These are phyloP conservation scores for Nephrocerus scutellatus DNA, from an alignment of 2,888 invertebrate genomes.

Conservation along the genomic window DNA sequence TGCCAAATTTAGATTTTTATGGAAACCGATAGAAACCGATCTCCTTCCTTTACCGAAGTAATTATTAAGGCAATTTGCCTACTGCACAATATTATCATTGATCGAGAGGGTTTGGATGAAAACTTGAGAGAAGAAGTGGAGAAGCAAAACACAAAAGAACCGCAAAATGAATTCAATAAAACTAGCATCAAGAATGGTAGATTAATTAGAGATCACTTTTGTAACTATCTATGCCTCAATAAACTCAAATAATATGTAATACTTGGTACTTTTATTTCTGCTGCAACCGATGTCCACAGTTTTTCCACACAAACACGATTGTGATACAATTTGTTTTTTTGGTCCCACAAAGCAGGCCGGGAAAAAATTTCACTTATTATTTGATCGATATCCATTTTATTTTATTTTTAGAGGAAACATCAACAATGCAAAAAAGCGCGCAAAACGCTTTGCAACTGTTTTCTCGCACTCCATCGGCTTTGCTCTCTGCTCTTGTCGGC, in stretches of 20 bases:
- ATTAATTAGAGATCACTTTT: constrained; percentile 14
- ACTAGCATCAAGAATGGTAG: constrained; percentile 11
- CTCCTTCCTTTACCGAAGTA: constrained; percentile 9
- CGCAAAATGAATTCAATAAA: constrained; percentile 11
- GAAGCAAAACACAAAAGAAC: constrained; percentile 10
- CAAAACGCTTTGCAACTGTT: too few species aligned
- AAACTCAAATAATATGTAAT: constrained; percentile 11
- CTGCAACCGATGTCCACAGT: constrained; percentile 10
- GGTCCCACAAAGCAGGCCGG: constrained; percentile 9
- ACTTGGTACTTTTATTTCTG: constrained; percentile 12
- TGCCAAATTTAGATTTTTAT: constrained; percentile 6
- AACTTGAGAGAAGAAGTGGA: constrained; percentile 2
- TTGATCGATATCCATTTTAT: constrained; percentile 6
- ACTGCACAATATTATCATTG: constrained; percentile 18
- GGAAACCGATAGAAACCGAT: too few species aligned
- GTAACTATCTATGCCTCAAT: constrained; percentile 14
- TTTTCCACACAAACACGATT: constrained; percentile 11
- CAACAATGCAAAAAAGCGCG: too few species aligned
- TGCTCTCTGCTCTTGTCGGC: too few species aligned
- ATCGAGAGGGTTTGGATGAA: constrained; percentile 11
- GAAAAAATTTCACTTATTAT: constrained; percentile 10
- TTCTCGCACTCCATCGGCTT: too few species aligned
- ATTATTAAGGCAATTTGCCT: constrained; percentile 12
- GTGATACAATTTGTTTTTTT: constrained; percentile 9
- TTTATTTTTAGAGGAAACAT: too few species aligned